phyloP scores from a whole-genome alignment of 2,113 vertebrate species.

The Delphinapterus leucas region DNA sequence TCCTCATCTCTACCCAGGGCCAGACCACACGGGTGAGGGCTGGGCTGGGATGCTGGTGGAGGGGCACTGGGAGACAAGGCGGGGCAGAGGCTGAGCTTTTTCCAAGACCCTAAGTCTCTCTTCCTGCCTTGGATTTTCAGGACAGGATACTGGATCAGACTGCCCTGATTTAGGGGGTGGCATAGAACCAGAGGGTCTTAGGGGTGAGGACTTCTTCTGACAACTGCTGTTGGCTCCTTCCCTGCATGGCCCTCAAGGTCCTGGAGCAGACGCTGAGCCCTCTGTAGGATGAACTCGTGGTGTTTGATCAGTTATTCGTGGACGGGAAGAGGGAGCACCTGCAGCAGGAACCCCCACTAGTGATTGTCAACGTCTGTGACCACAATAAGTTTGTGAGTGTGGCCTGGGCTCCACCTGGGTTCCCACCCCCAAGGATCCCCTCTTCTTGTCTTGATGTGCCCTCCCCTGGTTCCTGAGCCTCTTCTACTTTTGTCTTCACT shows the following conservation, averaged over 20 bases:
- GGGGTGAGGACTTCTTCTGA: not conserved
- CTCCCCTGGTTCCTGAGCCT: not conserved
- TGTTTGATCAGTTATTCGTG: conserved; percentile 91
- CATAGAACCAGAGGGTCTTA: not conserved
- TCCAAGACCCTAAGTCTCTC: not conserved
- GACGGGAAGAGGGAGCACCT: conserved; percentile 91
- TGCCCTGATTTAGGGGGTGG: not conserved
- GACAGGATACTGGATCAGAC: not conserved
- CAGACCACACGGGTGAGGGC: conserved; percentile 88
- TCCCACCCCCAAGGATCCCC: not conserved
- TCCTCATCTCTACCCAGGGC: conserved; percentile 93
- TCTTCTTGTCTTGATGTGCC: not conserved
- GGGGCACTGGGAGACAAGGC: not conserved
- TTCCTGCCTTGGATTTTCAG: not conserved
- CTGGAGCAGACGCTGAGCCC: conserved; percentile 91
- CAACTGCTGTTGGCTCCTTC: not conserved
- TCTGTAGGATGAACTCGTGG: conserved; percentile 91
- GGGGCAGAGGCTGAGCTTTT: not conserved
- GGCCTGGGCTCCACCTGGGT: not conserved
- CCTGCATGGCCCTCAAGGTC: conserved; percentile 79
- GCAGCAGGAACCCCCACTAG: conserved; percentile 88
- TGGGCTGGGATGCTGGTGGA: not conserved
- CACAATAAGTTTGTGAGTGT: conserved; percentile 88
- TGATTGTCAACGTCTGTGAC: conserved; percentile 91
- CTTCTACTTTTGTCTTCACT: not conserved